Percentiles rank a stretch among this genome's conserved stretches.
Conservation (phyloP, 2,113 vertebrate genomes). For the Larimichthys polyactis region DNA sequence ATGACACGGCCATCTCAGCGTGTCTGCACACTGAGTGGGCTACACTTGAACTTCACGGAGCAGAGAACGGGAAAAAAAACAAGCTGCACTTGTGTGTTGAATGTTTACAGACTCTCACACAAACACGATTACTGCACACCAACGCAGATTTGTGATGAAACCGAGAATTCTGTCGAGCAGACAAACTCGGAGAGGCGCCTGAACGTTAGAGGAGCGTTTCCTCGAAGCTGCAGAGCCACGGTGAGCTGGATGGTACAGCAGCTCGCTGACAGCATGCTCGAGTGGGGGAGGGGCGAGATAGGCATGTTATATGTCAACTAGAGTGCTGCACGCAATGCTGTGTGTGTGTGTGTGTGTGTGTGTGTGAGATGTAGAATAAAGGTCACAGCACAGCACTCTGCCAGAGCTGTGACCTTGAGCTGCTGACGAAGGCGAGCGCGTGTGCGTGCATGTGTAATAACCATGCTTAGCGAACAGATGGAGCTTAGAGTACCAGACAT, state of each 20-base stretch:
- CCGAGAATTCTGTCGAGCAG: too few relatives aligned
- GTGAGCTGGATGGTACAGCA: constrained; percentile 52
- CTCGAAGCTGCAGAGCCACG: constrained; percentile 38
- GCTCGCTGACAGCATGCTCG: constrained; percentile 36
- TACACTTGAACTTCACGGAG: neutral
- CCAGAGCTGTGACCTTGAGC: constrained; percentile 79
- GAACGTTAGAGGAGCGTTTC: constrained; percentile 26
- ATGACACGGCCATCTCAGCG: neutral
- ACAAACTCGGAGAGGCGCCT: neutral
- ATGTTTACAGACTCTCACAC: neutral
- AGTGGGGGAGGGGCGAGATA: constrained; percentile 68
- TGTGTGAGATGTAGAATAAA: constrained; percentile 76
- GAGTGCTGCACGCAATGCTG: constrained; percentile 72
- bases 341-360: constrained; percentile 23
- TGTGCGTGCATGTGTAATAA: constrained; percentile 73
- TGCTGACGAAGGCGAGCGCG: constrained; percentile 65
- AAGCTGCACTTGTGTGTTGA: neutral
- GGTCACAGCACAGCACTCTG: constrained; percentile 75
- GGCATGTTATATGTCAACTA: constrained; percentile 74
- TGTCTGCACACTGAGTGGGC: too few relatives aligned
- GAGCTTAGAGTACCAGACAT: constrained; percentile 81
- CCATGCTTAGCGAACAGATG: constrained; percentile 83
- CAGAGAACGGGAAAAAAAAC: neutral
- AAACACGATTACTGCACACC: neutral
- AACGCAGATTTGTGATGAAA: neutral